These are phyloP conservation scores for Dinocampus coccinellae DNA, from an alignment of 2,888 invertebrate species.

Conservation along the genomic window DNA sequence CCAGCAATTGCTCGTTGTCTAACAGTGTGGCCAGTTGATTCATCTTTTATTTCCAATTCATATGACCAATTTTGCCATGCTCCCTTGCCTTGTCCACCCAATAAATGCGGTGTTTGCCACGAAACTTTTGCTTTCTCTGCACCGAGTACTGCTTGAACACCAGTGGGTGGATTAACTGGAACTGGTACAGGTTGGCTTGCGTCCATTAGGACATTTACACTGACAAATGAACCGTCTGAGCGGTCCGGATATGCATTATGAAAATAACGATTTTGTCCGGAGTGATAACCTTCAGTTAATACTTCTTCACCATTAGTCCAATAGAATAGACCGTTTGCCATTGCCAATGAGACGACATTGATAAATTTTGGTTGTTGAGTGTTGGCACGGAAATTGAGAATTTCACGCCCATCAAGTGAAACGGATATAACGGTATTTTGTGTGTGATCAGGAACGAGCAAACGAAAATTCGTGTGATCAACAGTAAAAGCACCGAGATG, in stretches of 20 bases:
- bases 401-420: constrained; percentile 84
- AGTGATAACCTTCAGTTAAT: constrained; percentile 83
- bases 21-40: constrained; percentile 67
- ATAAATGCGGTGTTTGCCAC: constrained; percentile 85
- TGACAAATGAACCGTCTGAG: constrained; percentile 71
- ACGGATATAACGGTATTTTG: constrained; percentile 85
- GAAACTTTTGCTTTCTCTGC: constrained; percentile 81
- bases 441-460: constrained; percentile 81
- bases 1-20: constrained; percentile 72
- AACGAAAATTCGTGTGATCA: constrained; percentile 84
- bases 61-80: constrained; percentile 84
- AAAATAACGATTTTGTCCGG: constrained; percentile 78
- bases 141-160: constrained; percentile 86
- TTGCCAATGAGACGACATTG: constrained; percentile 81
- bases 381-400: constrained; percentile 79
- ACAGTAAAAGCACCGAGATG: constrained; percentile 86
- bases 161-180: constrained; percentile 83
- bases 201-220: constrained; percentile 67
- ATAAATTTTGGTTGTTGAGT: constrained; percentile 82
- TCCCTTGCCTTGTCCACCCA: constrained; percentile 77
- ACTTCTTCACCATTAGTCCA: constrained; percentile 88
- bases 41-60: constrained; percentile 78
- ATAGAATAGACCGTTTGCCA: constrained; percentile 83
- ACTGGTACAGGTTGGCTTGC: constrained; percentile 84
- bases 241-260: constrained; percentile 80